phyloP scores from a whole-genome alignment of 2,888 invertebrate genomes.

The Coelopa pilipes region DNA sequence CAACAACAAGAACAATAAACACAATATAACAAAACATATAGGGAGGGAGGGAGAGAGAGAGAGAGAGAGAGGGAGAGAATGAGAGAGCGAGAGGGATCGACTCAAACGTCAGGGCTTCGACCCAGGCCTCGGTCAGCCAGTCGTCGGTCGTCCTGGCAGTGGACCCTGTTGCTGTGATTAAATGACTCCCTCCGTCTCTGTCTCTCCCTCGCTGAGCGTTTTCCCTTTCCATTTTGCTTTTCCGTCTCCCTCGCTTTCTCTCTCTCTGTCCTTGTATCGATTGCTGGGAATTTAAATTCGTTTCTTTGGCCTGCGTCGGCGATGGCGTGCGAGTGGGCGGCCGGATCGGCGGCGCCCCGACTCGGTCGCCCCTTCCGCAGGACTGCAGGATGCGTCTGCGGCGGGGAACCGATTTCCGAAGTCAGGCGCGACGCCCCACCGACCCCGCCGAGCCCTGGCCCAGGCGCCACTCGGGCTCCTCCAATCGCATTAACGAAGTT shows the following conservation, averaged over 20 bases:
- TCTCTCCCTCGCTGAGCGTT: not conserved
- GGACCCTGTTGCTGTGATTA: constrained; percentile 1
- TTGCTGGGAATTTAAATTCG: constrained; percentile 18
- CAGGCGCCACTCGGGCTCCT: too few relatives aligned
- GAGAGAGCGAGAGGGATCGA: not conserved
- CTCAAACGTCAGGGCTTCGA: too few relatives aligned
- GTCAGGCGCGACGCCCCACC: too few relatives aligned
- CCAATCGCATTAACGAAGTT: too few relatives aligned
- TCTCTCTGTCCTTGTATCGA: not conserved
- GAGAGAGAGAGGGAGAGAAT: not conserved
- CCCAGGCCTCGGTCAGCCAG: too few relatives aligned
- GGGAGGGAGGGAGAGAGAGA: too few relatives aligned
- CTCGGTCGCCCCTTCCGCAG: too few relatives aligned
- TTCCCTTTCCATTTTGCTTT: too few relatives aligned
- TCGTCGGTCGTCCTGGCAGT: constrained; percentile 3
- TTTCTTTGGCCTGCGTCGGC: not conserved
- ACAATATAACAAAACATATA: too few relatives aligned
- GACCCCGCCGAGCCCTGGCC: too few relatives aligned
- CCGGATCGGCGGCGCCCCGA: not conserved
- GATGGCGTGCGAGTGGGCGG: too few relatives aligned
- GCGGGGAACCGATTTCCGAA: not conserved
- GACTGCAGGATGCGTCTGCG: not conserved
- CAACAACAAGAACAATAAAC: not conserved
- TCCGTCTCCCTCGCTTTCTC: too few relatives aligned
- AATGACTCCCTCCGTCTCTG: not conserved